These are phyloP conservation scores for Rhingia rostrata DNA, from an alignment of 2,888 invertebrate species.

Conservation along the genomic window DNA sequence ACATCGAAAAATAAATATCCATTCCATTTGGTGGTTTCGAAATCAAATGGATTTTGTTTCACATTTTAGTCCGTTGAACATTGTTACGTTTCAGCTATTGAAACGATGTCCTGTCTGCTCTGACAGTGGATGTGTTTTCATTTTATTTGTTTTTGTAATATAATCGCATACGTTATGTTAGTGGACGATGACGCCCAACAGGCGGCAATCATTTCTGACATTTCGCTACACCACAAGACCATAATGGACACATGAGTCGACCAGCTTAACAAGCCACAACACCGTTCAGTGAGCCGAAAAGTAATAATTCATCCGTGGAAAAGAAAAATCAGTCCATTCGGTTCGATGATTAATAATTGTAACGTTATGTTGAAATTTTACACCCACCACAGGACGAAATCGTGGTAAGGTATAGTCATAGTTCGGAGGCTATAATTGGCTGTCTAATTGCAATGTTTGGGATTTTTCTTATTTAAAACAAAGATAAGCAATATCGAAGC, in stretches of 20 bases:
- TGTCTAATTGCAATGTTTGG: too few species aligned
- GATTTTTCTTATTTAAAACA: too few species aligned
- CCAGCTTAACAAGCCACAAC: background rate
- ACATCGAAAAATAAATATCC: constrained; percentile 11
- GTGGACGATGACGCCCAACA: background rate
- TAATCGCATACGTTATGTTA: background rate
- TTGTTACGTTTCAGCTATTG: constrained; percentile 11
- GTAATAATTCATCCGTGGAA: constrained; percentile 34
- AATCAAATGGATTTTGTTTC: constrained; percentile 46
- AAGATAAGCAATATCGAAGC: too few species aligned
- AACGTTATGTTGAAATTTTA: background rate
- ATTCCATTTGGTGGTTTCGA: constrained; percentile 16
- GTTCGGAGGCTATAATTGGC: too few species aligned
- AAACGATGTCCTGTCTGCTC: constrained; percentile 33
- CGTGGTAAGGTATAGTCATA: background rate
- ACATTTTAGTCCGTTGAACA: constrained; percentile 27
- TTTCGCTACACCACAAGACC: constrained; percentile 21
- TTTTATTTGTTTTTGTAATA: background rate
- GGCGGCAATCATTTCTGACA: constrained; percentile 17
- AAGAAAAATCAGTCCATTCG: constrained; percentile 24
- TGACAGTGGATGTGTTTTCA: constrained; percentile 9
- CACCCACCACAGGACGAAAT: background rate
- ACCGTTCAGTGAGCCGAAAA: background rate
- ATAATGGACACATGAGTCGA: constrained; percentile 9
- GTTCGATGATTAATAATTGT: constrained; percentile 4